Evolutionary conservation across 2,888 invertebrate species (phyloP).

Genomic region (Chymomyza amoena): DNA sequence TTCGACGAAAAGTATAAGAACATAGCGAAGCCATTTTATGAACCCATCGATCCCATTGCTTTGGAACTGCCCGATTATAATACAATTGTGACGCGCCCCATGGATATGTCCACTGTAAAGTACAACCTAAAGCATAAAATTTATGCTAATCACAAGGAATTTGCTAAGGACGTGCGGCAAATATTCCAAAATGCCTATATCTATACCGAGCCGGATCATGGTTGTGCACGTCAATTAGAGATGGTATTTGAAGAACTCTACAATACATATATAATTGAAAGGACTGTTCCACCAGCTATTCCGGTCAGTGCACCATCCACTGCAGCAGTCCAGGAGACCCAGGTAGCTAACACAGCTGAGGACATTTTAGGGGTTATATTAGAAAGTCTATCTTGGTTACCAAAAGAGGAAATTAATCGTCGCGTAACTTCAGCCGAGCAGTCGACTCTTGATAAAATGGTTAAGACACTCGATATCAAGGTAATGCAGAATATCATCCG

Average conservation of each 20-base stretch:
- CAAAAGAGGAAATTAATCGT: neutral
- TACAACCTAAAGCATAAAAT: slow-evolving; percentile 25
- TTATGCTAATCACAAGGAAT: slow-evolving; percentile 33
- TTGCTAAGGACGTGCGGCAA: slow-evolving; percentile 42
- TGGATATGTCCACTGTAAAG: slow-evolving; percentile 43
- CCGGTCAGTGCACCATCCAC: neutral
- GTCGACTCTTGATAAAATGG: slow-evolving; percentile 25
- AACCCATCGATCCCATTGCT: no score
- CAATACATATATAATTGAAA: neutral
- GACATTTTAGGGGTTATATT: no score
- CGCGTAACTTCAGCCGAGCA: slow-evolving; percentile 22
- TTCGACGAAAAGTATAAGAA: slow-evolving; percentile 31
- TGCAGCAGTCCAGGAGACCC: neutral
- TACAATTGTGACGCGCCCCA: slow-evolving; percentile 42
- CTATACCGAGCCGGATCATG: slow-evolving; percentile 42
- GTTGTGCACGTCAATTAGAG: slow-evolving; percentile 49
- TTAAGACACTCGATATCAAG: slow-evolving; percentile 33
- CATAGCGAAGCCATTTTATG: slow-evolving; percentile 27
- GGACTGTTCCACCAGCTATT: neutral
- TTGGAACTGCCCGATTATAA: slow-evolving; percentile 36
- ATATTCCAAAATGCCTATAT: slow-evolving; percentile 52
- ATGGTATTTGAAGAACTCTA: slow-evolving; percentile 42
- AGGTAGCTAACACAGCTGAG: no score
- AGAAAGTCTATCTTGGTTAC: slow-evolving; percentile 8
- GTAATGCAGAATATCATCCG: slow-evolving; percentile 39